phyloP scores from a whole-genome alignment of 2,888 invertebrate species.

The Frankliniella intonsa region DNA sequence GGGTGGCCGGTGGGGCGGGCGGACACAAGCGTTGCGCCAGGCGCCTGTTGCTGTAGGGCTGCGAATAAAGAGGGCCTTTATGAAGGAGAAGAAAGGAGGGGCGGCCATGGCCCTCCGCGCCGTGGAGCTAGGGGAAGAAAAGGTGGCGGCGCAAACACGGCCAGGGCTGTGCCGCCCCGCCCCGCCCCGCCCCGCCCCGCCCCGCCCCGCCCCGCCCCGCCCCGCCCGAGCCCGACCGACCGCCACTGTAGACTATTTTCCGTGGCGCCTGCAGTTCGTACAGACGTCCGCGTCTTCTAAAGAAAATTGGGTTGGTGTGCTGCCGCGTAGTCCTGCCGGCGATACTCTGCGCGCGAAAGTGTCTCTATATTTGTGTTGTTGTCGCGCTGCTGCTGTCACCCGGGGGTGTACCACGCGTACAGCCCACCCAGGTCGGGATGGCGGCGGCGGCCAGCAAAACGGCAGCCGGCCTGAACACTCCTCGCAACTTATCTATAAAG shows the following conservation, averaged over 20 bases:
- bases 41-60: background rate
- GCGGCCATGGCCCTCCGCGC: background rate
- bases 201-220: background rate
- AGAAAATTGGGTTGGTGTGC: background rate
- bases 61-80: background rate
- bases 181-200: background rate
- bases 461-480: too few species aligned
- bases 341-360: background rate
- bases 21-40: background rate
- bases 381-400: background rate
- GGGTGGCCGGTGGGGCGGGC: background rate
- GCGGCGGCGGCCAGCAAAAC: too few species aligned
- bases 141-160: background rate
- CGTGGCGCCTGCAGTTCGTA: background rate
- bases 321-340: background rate
- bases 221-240: background rate
- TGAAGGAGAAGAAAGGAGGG: background rate
- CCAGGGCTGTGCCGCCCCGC: background rate
- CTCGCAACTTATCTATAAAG: too few species aligned
- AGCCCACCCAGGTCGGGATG: too few species aligned
- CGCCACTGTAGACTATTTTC: background rate
- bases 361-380: background rate
- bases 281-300: too few species aligned
- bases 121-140: too few species aligned
- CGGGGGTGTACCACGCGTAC: too few species aligned